phyloP scores from a whole-genome alignment of 1,140 invertebrate genomes.

The Chironomus striatipennis region DNA sequence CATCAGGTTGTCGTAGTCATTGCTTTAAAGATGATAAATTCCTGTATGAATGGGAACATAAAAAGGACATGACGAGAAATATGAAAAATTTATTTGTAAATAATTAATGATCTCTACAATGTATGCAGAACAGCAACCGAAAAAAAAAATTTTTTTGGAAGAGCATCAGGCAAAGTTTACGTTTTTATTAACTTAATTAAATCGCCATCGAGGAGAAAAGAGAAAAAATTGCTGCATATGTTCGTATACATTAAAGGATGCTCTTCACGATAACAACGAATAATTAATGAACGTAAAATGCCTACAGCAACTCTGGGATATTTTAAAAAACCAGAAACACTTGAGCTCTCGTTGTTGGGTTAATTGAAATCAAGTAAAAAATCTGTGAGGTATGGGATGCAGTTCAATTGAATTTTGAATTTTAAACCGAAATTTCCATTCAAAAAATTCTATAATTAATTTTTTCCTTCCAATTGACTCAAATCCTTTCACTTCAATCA shows the following conservation, averaged over 20 bases:
- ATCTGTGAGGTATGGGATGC: too few species aligned
- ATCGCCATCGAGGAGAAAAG: not conserved
- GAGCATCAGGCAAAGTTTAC: not conserved
- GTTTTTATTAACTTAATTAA: constrained; percentile 20
- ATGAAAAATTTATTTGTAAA: constrained; percentile 15
- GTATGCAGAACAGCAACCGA: not conserved
- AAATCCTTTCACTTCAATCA: too few species aligned
- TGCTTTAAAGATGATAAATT: not conserved
- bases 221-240: not conserved
- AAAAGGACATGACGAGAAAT: too few species aligned
- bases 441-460: too few species aligned
- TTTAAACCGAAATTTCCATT: too few species aligned
- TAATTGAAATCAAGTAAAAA: too few species aligned
- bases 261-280: not conserved
- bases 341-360: too few species aligned
- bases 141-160: not conserved
- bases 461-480: too few species aligned
- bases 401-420: too few species aligned
- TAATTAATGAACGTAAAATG: constrained; percentile 16
- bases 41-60: not conserved
- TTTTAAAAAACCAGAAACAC: not conserved
- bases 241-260: not conserved
- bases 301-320: not conserved
- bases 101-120: not conserved
- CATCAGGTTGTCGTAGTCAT: not conserved